These are phyloP conservation scores for Athalia cordata DNA, from an alignment of 2,888 invertebrate species.

Conservation along the genomic window DNA sequence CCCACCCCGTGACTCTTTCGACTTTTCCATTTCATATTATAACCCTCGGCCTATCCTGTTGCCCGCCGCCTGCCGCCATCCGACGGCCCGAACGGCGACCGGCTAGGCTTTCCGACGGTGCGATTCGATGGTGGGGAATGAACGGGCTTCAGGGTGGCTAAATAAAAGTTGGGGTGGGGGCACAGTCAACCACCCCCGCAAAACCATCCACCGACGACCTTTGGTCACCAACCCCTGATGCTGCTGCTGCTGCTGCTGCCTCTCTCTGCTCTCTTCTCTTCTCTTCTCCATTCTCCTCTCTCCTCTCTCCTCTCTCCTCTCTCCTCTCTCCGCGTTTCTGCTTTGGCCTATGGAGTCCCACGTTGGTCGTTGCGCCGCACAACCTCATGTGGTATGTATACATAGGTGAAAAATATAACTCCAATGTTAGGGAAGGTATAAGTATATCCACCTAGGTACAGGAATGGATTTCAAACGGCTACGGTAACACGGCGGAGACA, in stretches of 20 bases:
- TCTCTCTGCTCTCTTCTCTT: conserved; percentile 21
- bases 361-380: conserved; percentile 23
- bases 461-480: no score
- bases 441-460: no score
- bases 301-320: conserved; percentile 17
- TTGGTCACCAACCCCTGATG: conserved; percentile 38
- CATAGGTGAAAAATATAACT: no score
- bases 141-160: no score
- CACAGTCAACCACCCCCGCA: conserved; percentile 33
- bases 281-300: no score
- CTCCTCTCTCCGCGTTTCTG: neutral
- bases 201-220: conserved; percentile 26
- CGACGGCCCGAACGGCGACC: neutral
- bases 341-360: neutral
- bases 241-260: conserved; percentile 29
- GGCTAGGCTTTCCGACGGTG: neutral
- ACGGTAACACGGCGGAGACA: no score
- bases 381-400: neutral
- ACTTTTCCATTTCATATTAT: no score
- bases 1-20: conserved; percentile 45
- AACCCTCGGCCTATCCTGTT: no score
- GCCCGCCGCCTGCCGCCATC: neutral
- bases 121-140: neutral
- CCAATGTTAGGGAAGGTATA: no score
- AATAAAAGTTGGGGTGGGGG: no score